Evolutionary conservation across 1,140 invertebrate genomes (phyloP).

Genomic region (Achatina immaculata): DNA sequence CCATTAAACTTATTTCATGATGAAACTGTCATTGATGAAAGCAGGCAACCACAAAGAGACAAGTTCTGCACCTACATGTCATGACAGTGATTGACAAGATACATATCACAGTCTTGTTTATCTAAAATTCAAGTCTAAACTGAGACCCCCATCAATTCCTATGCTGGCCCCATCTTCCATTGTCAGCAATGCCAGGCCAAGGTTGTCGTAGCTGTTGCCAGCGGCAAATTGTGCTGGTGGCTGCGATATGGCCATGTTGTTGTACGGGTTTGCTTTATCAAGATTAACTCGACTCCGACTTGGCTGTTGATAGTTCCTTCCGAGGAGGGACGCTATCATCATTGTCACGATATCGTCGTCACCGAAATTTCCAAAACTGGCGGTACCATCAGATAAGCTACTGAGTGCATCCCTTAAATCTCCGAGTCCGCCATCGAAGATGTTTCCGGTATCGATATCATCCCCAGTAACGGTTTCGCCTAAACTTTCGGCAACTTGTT

Average conservation of each 20-base stretch:
- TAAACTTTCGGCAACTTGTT: not conserved
- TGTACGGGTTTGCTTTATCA: not conserved
- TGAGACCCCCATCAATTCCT: too few species aligned
- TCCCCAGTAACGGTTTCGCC: not conserved
- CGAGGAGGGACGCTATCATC: not conserved
- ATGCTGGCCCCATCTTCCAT: not conserved
- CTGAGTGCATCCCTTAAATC: not conserved
- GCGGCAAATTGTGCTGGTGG: not conserved
- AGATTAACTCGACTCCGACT: not conserved
- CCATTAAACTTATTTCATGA: too few species aligned
- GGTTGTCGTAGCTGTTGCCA: not conserved
- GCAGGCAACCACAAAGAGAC: too few species aligned
- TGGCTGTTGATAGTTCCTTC: not conserved
- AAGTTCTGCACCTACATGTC: too few species aligned
- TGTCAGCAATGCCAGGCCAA: not conserved
- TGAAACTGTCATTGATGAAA: too few species aligned
- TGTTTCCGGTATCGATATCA: not conserved
- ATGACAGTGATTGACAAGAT: too few species aligned
- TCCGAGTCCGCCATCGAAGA: not conserved
- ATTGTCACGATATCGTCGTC: not conserved
- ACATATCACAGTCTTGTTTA: too few species aligned
- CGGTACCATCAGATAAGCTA: not conserved
- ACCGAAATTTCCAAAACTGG: not conserved
- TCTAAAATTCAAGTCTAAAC: not conserved
- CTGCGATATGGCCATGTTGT: not conserved